Base-by-base conservation (phyloP, 2,888 invertebrate species). In the Machimus rusticus region DNA sequence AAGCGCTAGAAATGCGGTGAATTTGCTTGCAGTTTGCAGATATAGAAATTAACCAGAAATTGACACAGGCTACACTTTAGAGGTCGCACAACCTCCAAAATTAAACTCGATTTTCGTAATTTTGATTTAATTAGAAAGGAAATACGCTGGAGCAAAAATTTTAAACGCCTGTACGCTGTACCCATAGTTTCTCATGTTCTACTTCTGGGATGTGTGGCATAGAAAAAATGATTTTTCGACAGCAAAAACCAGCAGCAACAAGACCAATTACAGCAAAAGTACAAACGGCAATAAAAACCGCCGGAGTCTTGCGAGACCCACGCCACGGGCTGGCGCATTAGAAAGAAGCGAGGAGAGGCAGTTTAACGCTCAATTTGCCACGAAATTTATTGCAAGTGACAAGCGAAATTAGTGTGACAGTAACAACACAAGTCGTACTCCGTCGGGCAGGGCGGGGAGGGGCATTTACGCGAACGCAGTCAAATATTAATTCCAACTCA, bases 291-390 rank as follows among this genome's bases (percentile, higher is more conserved):
- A 74, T 84, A 84, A 84, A 84, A 84, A 84, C 84, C 34, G 46
- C 74, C 34, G n/a, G 66, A 34, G 66, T 85, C 74, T 74, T 74
- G 28, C 31, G 74, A 43, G 43, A 28, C 34, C 43, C 19, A 55
- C 12, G 34, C 43, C 19, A 55, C 12, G 34, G 19, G 51, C 51
- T 51, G 51, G 57, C 9, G 19, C 16, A 37, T 57, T 82, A 79
- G 5, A 57, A 84, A 55, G 5, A 57, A 84, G 66, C 82, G 77
- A 86, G 77, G 37, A 77, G 55, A 86, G 51, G 39, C 78, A 77
- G 89, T 90, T 91, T 91, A 90, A 90, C 90, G 90, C 90, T 90
- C 91, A 90, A 91, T 91, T 91, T 90, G 90, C 89, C 90, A 89
- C 87, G 88, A 90, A 90, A 91, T 91, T 90, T 90, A 91, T 91